Conservation (phyloP, 1,140 invertebrate species). For the Aphelenchoides fujianensis region DNA sequence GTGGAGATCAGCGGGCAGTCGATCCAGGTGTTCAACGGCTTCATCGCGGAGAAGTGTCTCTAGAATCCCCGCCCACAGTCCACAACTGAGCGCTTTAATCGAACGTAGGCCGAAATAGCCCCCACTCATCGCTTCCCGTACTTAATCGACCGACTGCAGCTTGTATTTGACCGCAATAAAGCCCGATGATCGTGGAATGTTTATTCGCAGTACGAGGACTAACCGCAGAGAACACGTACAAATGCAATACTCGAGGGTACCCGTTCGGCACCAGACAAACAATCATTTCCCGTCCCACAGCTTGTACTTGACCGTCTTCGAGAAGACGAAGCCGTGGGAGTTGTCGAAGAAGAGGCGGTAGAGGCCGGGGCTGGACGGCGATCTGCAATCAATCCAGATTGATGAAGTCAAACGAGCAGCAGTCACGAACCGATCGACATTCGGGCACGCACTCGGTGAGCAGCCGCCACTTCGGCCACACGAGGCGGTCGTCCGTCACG, state of each 20-base stretch:
- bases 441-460: conserved; percentile 48
- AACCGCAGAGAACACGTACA: no score
- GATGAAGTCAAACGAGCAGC: no score
- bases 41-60: neutral
- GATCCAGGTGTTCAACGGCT: neutral
- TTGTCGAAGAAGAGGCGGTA: conserved; percentile 47
- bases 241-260: no score
- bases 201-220: no score
- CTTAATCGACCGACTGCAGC: no score
- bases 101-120: no score
- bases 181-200: no score
- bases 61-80: neutral
- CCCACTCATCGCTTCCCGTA: no score
- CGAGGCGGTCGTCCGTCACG: conserved; percentile 25
- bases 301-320: conserved; percentile 38
- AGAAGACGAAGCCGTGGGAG: conserved; percentile 37
- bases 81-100: no score
- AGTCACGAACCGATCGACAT: conserved; percentile 26
- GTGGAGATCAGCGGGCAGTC: neutral
- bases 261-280: no score
- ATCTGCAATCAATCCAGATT: no score
- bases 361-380: conserved; percentile 28
- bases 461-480: conserved; percentile 50
- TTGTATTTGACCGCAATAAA: no score
- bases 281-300: neutral